Evolutionary conservation across 2,888 invertebrate species (phyloP).

Genomic region (Tortrix viridana): DNA sequence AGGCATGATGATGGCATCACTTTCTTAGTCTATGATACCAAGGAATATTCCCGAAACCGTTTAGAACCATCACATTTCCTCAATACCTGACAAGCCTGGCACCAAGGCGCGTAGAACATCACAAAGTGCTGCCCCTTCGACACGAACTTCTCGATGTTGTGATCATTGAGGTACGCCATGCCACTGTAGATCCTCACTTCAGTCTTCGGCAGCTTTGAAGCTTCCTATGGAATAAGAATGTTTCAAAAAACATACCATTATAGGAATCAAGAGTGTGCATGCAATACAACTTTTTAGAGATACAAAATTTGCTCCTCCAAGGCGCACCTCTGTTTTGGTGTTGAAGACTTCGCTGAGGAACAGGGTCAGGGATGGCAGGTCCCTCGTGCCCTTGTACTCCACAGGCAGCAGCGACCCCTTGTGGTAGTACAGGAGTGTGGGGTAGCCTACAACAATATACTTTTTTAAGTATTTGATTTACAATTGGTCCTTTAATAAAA

Average conservation of each 20-base stretch:
- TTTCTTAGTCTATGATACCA: no score
- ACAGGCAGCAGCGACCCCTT: constrained; percentile 86
- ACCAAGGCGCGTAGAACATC: constrained; percentile 97
- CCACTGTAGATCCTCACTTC: constrained; percentile 85
- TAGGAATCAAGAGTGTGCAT: no score
- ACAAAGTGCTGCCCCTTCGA: constrained; percentile 92
- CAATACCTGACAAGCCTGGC: constrained; percentile 91
- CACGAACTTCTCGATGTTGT: constrained; percentile 89
- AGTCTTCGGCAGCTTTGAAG: constrained; percentile 28
- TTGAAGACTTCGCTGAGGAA: constrained; percentile 88
- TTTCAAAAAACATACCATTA: no score
- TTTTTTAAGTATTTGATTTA: no score
- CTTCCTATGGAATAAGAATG: constrained; percentile 48
- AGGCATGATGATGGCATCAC: no score
- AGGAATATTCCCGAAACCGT: no score
- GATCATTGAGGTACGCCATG: constrained; percentile 89
- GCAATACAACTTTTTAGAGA: no score
- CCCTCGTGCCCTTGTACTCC: constrained; percentile 91
- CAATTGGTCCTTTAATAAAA: no score
- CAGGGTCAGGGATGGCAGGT: constrained; percentile 89
- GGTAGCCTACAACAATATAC: constrained; percentile 78
- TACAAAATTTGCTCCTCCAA: no score
- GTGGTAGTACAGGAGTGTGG: constrained; percentile 90
- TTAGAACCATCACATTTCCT: neutral
- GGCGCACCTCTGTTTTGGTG: constrained; percentile 73